Percentiles rank a stretch among this genome's conserved stretches.
Evolutionary conservation across 2,113 vertebrate genomes (phyloP).

Genomic region (Urocynchramus pylzowi): DNA sequence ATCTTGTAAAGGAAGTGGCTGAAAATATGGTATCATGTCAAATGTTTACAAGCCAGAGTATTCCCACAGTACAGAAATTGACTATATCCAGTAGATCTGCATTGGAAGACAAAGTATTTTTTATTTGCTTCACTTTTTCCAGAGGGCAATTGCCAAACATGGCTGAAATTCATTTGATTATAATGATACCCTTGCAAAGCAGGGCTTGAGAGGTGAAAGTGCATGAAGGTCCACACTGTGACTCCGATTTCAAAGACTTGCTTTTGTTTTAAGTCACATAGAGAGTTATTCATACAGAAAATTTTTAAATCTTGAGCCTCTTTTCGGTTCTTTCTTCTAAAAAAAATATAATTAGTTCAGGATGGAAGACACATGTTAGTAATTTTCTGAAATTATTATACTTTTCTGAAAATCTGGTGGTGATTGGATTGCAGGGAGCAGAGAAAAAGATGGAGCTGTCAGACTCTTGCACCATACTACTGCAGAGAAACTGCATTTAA

Average conservation of each 20-base stretch:
- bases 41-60: neutral
- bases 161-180: neutral
- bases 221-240: neutral
- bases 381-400: constrained; percentile 65
- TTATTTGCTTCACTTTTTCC: neutral
- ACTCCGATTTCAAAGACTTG: constrained; percentile 33
- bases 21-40: neutral
- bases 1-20: neutral
- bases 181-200: neutral
- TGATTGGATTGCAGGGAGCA: constrained; percentile 35
- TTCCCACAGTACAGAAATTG: neutral
- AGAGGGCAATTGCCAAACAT: neutral
- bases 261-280: constrained; percentile 85
- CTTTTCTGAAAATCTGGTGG: constrained; percentile 10
- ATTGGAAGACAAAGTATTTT: neutral
- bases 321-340: constrained; percentile 56
- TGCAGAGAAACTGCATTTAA: constrained; percentile 62
- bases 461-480: constrained; percentile 2
- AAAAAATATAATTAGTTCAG: neutral
- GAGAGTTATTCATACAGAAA: constrained; percentile 80
- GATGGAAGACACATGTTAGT: neutral
- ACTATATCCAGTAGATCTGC: neutral
- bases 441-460: neutral
- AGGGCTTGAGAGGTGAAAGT: neutral
- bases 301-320: constrained; percentile 78